Percentiles rank a stretch among this genome's conserved stretches.
phyloP scores from a whole-genome alignment of 2,113 vertebrate genomes.

The Cinclus cinclus region DNA sequence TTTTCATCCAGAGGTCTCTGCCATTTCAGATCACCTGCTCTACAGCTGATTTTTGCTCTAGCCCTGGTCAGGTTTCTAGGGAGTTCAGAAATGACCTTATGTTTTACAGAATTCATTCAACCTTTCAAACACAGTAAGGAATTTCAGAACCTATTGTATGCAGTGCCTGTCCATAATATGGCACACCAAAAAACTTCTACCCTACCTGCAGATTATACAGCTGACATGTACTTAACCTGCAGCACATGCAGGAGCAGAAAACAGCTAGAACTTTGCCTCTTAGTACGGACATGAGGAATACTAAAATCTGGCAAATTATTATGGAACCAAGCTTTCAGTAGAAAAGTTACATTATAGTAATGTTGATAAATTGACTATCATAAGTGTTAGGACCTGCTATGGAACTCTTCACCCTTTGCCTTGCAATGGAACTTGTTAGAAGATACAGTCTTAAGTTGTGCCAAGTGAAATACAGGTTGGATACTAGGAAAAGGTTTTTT shows the following conservation, averaged over 20 bases:
- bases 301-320: background rate
- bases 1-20: constrained; percentile 26
- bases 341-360: background rate
- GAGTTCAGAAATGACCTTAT: constrained; percentile 27
- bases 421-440: background rate
- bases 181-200: background rate
- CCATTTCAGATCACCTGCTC: background rate
- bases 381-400: background rate
- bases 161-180: background rate
- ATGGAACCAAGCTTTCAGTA: background rate
- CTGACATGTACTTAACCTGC: background rate
- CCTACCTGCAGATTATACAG: background rate
- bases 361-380: background rate
- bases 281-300: background rate
- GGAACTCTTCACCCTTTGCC: background rate
- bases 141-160: background rate
- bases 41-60: background rate
- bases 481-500: background rate
- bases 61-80: constrained; percentile 12
- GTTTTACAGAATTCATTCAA: background rate
- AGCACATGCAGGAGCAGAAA: background rate
- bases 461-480: background rate
- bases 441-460: background rate
- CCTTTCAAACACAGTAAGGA: background rate
- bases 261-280: background rate